Evolutionary conservation across 2,888 invertebrate species (phyloP), one percentile per base, ranked within the genome.

Genomic region (Campaea margaritaria): DNA sequence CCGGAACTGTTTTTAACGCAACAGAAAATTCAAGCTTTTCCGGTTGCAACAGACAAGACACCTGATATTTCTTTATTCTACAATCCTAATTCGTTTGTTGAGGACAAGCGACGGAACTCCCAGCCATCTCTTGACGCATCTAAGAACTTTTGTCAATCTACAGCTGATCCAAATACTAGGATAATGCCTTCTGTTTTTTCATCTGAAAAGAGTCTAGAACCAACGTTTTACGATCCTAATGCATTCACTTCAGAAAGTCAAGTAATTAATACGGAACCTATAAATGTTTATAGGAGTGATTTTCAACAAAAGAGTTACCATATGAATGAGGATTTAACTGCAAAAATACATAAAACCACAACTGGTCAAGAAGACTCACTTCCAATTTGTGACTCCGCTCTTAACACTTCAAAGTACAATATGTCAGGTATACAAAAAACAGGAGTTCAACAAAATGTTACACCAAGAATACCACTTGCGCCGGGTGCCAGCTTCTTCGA

Each of bases 401-500:
- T 57, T 10, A 57, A 56, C 41, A 62, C 56, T 36, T 27, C 44
- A 9, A 62, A 62, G 34, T 56, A 57, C 45, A 62, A 48, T 36
- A 27, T 49, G n/a, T 28, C 34, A 34, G 46, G 34, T 50, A 62
- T 57, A 42, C 36, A 61, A 49, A 13, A 48, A 36, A 48, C 49
- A 5, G 0, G 15, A 21, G 15, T n/a, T 15, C 36, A 41, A 34
- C 54, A 45, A 50, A 59, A 41, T 15, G 16, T 38, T 46, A 51
- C 31, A 36, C 48, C 62, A 11, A 59, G 31, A 21, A 41, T 46
- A 42, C 58, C 57, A 16, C 49, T 64, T 2, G 44, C 60, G 28
- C 58, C 70, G 41, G 64, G 65, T 15, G 45, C 54, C 12, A 66
- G 52, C 50, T 68, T 66, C 44, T 68, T 66, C 16, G 63, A 68